Evolutionary conservation across 2,797 vertebrate genomes (phyloP), one percentile per base, ranked within the genome.

Genomic region (Poeciliopsis turneri): DNA sequence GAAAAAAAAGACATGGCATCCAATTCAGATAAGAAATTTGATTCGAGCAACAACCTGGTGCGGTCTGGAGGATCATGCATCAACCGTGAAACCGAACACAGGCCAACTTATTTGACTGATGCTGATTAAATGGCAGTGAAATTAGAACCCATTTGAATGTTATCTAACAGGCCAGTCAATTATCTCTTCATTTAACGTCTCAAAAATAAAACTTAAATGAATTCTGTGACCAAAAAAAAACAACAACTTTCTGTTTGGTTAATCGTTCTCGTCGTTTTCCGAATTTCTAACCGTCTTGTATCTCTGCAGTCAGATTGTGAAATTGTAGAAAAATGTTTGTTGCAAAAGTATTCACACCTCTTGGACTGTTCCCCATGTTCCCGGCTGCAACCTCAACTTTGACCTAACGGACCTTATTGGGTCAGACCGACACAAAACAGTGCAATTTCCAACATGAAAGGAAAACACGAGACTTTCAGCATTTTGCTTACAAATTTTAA

Each of bases 1-100:
- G 83, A 83, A 30, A 72, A 33, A 33, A 59, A 53, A 70, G 2
- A 9, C 53, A 80, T 76, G 53, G 74, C 61, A 80, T 71, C 71
- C 36, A 28, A 28, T 45, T 43, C 18, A 53, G 46, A 53, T 43
- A 16, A 59, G 45, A 68, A 77, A 74, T 30, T 8, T 30, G 10
- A 68, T 75, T 10, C 3, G 45, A 75, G 25, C 53, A 45, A 45
- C 41, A 70, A 16, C 12, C 20, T 11, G 11, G 49, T 12, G 33
- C 4, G 4, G 16, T 43, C 76, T 12, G n/a, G 36, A 3, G n/a
- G 61, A 25, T 25, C 57, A 25, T 47, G 45, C 12, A 16, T 20
- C 8, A 3, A 68, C 33, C 36, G 18, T 68, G 61, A 76, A 39
- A 68, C 45, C 16, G 12, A 64, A 75, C 43, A 25, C 45, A 66